phyloP scores from a whole-genome alignment of 2,113 vertebrate species.

The Nibea albiflora region DNA sequence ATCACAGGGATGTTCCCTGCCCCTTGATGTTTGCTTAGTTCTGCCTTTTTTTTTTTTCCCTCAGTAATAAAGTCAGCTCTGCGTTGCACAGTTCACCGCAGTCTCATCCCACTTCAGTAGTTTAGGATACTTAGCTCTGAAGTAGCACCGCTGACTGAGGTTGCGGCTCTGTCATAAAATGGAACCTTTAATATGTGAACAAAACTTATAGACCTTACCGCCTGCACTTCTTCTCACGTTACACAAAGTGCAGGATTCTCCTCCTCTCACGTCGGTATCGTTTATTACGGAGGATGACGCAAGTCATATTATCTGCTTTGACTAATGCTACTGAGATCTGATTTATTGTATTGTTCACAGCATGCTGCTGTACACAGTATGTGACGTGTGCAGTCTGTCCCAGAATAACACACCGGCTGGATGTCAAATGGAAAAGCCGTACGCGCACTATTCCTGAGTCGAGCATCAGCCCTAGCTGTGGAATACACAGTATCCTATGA shows the following conservation, averaged over 20 bases:
- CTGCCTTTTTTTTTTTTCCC: slow-evolving; percentile 17
- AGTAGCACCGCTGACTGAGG: background rate
- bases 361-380: background rate
- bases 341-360: background rate
- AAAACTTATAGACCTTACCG: background rate
- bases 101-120: slow-evolving; percentile 2
- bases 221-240: slow-evolving; percentile 8
- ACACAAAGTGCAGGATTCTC: background rate
- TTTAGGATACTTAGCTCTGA: slow-evolving; percentile 18
- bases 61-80: slow-evolving; percentile 31
- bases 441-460: slow-evolving; percentile 19
- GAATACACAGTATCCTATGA: background rate
- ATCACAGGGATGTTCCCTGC: slow-evolving; percentile 57
- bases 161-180: slow-evolving; percentile 16
- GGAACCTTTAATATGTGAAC: slow-evolving; percentile 5
- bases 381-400: background rate
- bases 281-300: slow-evolving; percentile 2
- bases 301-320: slow-evolving; percentile 2
- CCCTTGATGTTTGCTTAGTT: slow-evolving; percentile 66
- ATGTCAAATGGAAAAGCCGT: slow-evolving; percentile 5
- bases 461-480: slow-evolving; percentile 1
- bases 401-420: slow-evolving; percentile 23
- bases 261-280: background rate
- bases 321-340: background rate
- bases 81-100: slow-evolving; percentile 4